Base-by-base conservation (phyloP, 2,113 vertebrate genomes). In the Rana temporaria region DNA sequence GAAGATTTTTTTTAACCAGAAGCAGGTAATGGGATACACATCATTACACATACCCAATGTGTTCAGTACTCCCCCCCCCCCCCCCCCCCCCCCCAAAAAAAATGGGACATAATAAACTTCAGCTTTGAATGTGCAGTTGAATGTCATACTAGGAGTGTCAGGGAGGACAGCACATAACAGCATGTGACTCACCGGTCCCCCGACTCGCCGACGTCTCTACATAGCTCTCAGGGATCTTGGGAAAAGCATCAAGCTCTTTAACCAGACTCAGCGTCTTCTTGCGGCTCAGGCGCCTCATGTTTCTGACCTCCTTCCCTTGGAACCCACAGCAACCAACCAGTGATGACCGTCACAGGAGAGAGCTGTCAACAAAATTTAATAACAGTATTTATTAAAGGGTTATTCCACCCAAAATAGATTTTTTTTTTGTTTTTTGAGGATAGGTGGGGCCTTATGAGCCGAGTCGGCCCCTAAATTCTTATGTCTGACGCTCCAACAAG, bases 191-290 rank as follows among this genome's bases (percentile, higher is more conserved):
- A 99, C 98, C 97, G 87, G 98, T 99, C 79, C 98, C 97, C 82
- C 97, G 97, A 0, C 95, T 98, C 0, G 95, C 93, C 75, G 98
- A 95, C 6, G 98, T 95, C 89, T 99, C 96, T 86, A 99, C 95
- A 85, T 98, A 99, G 90, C 98, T 98, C 53, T 97, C 96, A 42
- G 98, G 98, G 83, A 99, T 93, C 91, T 99, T 99, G 0, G 98
- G 98, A 82, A 99, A 99, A 71, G 98, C 98, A 87, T 99, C 98
- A 88, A 99, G 82, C 84, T 99, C 98, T 88, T 95, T 98, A 84
- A 99, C 94, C 90, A 99, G 93, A 91, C 88, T 96, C 89, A 99
- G 90, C 42, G 98, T 96, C 91, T 98, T 99, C 93, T 95, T 99
- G 88, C 92, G 96, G 88, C 94, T 96, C 91, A 98, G 89, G 83